Conservation (phyloP, 2,113 vertebrate species). For the Morphnarchus princeps region DNA sequence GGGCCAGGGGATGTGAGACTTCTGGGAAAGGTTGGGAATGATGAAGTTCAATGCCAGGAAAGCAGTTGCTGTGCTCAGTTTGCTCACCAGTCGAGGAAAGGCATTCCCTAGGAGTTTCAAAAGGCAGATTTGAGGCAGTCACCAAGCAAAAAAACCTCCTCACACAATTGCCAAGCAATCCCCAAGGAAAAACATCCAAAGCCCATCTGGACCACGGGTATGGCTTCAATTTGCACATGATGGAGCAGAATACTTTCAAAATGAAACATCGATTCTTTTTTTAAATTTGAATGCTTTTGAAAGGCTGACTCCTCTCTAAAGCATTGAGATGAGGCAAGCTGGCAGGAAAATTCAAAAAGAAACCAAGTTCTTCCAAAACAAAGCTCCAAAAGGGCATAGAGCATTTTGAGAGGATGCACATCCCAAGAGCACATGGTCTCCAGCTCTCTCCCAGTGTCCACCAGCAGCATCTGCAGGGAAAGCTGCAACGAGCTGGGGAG, state of each 20-base stretch:
- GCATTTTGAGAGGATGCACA: not conserved
- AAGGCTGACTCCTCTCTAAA: not conserved
- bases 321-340: not conserved
- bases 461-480: not conserved
- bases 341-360: not conserved
- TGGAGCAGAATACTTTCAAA: not conserved
- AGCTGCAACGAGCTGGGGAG: not conserved
- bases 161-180: rapidly evolving
- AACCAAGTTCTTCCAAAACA: not conserved
- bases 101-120: not conserved
- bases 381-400: not conserved
- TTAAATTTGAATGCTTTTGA: not conserved
- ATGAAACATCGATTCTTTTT: not conserved
- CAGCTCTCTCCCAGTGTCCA: not conserved
- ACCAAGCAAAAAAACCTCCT: not conserved
- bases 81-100: not conserved
- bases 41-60: not conserved
- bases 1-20: not conserved
- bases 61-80: not conserved
- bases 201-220: not conserved
- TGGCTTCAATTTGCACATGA: not conserved
- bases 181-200: not conserved
- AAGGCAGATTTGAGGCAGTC: not conserved
- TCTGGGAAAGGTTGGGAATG: not conserved
- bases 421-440: not conserved